phyloP scores from a whole-genome alignment of 2,888 invertebrate species.

The Chaetogeoica ovagalla region DNA sequence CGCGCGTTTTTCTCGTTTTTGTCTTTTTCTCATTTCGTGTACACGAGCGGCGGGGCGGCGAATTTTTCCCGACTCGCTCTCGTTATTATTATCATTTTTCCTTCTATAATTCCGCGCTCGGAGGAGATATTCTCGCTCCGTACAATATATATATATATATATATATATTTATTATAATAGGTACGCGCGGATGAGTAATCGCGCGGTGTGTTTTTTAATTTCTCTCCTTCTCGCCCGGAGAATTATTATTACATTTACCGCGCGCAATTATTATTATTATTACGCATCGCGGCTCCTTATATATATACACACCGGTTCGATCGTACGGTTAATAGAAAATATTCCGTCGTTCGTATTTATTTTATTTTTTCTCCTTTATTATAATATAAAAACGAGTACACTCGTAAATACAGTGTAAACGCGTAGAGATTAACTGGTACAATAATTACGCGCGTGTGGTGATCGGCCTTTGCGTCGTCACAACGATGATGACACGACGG shows the following conservation, averaged over 20 bases:
- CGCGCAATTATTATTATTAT: slow-evolving; percentile 6
- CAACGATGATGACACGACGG: not conserved
- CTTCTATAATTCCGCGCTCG: too few relatives aligned
- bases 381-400: too few relatives aligned
- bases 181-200: not conserved
- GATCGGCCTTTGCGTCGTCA: slow-evolving; percentile 16
- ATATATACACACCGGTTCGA: not conserved
- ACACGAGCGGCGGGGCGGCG: too few relatives aligned
- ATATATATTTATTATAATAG: too few relatives aligned
- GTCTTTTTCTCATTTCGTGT: not conserved
- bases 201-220: too few relatives aligned
- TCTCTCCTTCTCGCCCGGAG: too few relatives aligned
- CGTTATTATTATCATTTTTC: slow-evolving; percentile 17
- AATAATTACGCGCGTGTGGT: not conserved
- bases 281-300: not conserved
- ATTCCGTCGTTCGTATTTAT: slow-evolving; percentile 1
- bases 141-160: too few relatives aligned
- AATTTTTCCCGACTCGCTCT: slow-evolving; percentile 8
- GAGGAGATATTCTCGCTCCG: not conserved
- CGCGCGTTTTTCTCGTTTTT: slow-evolving; percentile 1
- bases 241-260: slow-evolving; percentile 12
- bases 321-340: slow-evolving; percentile 48
- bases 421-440: too few relatives aligned
- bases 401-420: too few relatives aligned
- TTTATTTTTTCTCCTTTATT: not conserved